Percentiles rank a stretch among this genome's conserved stretches.
Evolutionary conservation across 1,140 invertebrate genomes (phyloP).

Genomic region (silkworm (Bombyx mori)): DNA sequence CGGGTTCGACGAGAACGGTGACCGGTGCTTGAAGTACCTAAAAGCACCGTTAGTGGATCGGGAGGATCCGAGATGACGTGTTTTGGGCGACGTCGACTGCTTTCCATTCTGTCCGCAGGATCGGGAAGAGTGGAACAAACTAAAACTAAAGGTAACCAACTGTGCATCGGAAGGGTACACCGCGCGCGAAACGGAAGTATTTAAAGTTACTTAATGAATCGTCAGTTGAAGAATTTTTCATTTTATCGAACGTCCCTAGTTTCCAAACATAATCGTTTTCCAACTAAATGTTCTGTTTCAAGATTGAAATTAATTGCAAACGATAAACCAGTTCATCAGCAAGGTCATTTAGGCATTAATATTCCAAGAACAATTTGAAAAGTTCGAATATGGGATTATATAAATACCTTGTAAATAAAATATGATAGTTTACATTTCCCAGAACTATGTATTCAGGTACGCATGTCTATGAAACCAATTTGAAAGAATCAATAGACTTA

Average conservation of each 20-base stretch:
- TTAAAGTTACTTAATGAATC: not conserved
- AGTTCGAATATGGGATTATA: not conserved
- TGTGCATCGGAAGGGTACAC: slow-evolving; percentile 22
- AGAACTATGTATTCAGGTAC: too few relatives aligned
- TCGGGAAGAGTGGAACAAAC: slow-evolving; percentile 48
- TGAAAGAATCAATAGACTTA: too few relatives aligned
- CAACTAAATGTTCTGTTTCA: slow-evolving; percentile 5
- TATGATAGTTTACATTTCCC: too few relatives aligned
- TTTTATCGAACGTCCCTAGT: too few relatives aligned
- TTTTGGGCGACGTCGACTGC: too few relatives aligned
- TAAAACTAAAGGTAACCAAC: slow-evolving; percentile 40
- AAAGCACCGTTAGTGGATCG: too few relatives aligned
- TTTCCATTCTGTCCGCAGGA: too few relatives aligned
- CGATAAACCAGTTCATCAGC: slow-evolving; percentile 54
- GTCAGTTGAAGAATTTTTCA: not conserved
- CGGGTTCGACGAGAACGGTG: too few relatives aligned
- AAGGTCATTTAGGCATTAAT: slow-evolving; percentile 44
- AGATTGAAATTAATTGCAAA: slow-evolving; percentile 42
- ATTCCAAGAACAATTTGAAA: slow-evolving; percentile 31
- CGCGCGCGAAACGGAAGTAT: not conserved
- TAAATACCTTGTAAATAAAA: too few relatives aligned
- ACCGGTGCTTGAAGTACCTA: too few relatives aligned
- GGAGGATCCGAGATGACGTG: too few relatives aligned
- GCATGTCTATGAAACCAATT: too few relatives aligned
- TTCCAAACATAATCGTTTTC: slow-evolving; percentile 1